Conservation (phyloP, 2,888 invertebrate species). For the Rambutsinella grinnellia region DNA sequence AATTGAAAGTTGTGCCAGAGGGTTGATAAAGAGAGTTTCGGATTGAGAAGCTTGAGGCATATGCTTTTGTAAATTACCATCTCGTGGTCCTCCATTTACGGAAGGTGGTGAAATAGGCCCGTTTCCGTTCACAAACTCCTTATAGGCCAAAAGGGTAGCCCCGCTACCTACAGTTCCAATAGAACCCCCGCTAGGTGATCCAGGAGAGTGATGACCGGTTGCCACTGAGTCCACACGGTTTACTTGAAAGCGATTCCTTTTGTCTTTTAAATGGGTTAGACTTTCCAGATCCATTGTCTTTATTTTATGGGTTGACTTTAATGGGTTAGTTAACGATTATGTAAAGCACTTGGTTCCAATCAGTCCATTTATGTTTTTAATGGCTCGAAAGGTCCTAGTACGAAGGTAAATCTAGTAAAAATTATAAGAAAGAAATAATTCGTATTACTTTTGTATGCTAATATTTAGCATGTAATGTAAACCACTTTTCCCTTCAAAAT, state of each 20-base stretch:
- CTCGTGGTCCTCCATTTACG: slow-evolving; percentile 21
- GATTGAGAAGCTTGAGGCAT: slow-evolving; percentile 30
- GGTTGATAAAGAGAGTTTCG: slow-evolving; percentile 39
- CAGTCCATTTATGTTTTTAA: slow-evolving; percentile 6
- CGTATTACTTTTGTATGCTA: too few species aligned
- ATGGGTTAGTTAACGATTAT: neutral
- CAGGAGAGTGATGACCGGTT: slow-evolving; percentile 56
- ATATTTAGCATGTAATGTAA: neutral
- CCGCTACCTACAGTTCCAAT: slow-evolving; percentile 63
- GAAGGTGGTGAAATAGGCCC: slow-evolving; percentile 16
- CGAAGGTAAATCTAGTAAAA: slow-evolving; percentile 3
- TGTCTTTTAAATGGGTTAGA: slow-evolving; percentile 56
- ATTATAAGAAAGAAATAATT: neutral
- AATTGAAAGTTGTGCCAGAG: slow-evolving; percentile 32
- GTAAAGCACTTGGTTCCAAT: slow-evolving; percentile 29
- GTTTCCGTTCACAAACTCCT: slow-evolving; percentile 40
- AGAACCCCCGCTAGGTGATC: slow-evolving; percentile 65
- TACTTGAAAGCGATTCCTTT: slow-evolving; percentile 73
- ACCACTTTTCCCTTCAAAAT: too few species aligned
- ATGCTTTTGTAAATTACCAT: slow-evolving; percentile 50
- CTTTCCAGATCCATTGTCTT: slow-evolving; percentile 61
- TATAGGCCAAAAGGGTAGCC: slow-evolving; percentile 54
- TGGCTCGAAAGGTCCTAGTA: neutral
- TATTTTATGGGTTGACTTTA: neutral
- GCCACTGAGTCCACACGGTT: slow-evolving; percentile 74